Evolutionary conservation across 2,888 invertebrate genomes (phyloP).

Genomic region (Petrolisthes cinctipes): DNA sequence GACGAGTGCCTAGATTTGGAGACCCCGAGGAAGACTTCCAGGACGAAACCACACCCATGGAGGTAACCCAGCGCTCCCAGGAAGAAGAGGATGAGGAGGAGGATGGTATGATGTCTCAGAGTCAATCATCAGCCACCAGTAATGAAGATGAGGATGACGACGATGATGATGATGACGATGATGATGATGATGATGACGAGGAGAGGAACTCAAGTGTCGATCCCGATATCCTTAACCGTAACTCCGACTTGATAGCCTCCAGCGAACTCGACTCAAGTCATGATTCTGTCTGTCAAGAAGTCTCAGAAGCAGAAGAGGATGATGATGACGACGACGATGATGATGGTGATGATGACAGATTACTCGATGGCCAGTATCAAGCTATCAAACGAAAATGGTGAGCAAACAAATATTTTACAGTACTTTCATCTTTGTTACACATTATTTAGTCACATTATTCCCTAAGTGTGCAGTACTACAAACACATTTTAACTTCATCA

Average conservation of each 20-base stretch:
- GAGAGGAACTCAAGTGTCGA: slow-evolving; percentile 49
- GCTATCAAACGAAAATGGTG: slow-evolving; percentile 54
- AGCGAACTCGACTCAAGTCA: slow-evolving; percentile 59
- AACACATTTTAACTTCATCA: too few relatives aligned
- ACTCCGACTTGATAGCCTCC: slow-evolving; percentile 61
- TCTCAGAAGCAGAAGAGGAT: slow-evolving; percentile 51
- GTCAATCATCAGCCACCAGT: slow-evolving; percentile 40
- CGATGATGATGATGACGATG: slow-evolving; percentile 35
- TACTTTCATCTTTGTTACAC: background rate
- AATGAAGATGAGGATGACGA: slow-evolving; percentile 40
- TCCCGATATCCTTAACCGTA: slow-evolving; percentile 57
- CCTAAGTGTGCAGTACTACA: background rate
- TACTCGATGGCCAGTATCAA: slow-evolving; percentile 53
- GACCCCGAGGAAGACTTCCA: slow-evolving; percentile 24
- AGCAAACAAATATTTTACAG: background rate
- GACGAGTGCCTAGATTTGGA: slow-evolving; percentile 24
- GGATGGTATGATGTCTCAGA: slow-evolving; percentile 39
- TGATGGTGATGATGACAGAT: slow-evolving; percentile 56
- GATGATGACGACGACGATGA: slow-evolving; percentile 52
- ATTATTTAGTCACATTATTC: background rate
- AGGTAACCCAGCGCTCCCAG: slow-evolving; percentile 29
- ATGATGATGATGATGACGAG: slow-evolving; percentile 46
- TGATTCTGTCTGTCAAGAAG: slow-evolving; percentile 50
- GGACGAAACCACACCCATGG: slow-evolving; percentile 47
- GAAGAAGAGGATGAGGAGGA: background rate